A percentile compares a stretch with the other conserved stretches of the same genome.
phyloP scores from a whole-genome alignment of 2,113 vertebrate genomes.

The Scophthalmus maximus region DNA sequence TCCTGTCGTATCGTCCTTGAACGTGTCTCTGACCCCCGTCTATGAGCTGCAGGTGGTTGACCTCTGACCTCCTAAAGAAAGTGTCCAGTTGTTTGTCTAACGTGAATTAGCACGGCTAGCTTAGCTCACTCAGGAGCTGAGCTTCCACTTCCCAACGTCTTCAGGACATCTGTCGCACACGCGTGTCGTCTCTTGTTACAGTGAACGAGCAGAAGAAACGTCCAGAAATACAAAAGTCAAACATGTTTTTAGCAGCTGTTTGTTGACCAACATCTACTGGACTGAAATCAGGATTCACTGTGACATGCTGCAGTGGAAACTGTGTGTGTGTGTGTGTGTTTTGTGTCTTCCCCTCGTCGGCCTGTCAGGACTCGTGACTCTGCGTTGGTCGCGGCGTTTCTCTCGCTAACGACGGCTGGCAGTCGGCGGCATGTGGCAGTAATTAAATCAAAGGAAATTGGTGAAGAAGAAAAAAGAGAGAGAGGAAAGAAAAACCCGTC shows the following conservation, averaged over 20 bases:
- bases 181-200: too few species aligned
- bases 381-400: slow-evolving; percentile 44
- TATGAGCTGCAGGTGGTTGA: slow-evolving; percentile 12
- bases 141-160: too few species aligned
- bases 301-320: background rate
- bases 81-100: background rate
- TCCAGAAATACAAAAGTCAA: too few species aligned
- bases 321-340: slow-evolving; percentile 13
- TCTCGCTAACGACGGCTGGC: slow-evolving; percentile 84
- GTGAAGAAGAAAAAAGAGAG: slow-evolving; percentile 63
- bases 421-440: slow-evolving; percentile 87
- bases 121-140: too few species aligned
- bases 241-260: too few species aligned
- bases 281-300: background rate
- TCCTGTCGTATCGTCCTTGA: background rate
- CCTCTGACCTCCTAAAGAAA: background rate
- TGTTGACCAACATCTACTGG: background rate
- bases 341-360: slow-evolving; percentile 10
- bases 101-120: too few species aligned
- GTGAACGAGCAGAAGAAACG: too few species aligned
- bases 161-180: too few species aligned
- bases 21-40: background rate
- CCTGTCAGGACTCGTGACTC: slow-evolving; percentile 33
- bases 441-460: slow-evolving; percentile 87
- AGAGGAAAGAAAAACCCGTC: slow-evolving; percentile 53